phyloP scores from a whole-genome alignment of 2,888 invertebrate genomes.

The Rotaria socialis region DNA sequence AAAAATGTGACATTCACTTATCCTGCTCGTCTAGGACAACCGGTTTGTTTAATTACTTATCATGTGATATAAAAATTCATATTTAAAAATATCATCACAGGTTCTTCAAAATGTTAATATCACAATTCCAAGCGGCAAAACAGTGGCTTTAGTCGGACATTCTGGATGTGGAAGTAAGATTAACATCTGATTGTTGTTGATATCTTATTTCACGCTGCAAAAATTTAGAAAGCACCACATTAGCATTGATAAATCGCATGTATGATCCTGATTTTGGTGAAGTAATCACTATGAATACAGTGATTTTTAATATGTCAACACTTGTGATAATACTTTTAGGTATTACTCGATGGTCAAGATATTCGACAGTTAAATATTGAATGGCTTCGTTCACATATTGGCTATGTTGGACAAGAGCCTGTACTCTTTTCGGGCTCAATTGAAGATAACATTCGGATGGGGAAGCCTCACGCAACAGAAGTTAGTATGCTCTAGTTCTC shows the following conservation, averaged over 20 bases:
- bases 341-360: constrained; percentile 37
- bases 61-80: no score
- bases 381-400: background rate
- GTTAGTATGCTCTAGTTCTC: constrained; percentile 51
- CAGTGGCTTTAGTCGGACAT: constrained; percentile 54
- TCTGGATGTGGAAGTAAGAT: constrained; percentile 54
- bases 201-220: background rate
- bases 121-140: background rate
- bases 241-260: constrained; percentile 57
- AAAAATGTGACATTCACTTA: constrained; percentile 58
- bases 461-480: constrained; percentile 50
- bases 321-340: no score
- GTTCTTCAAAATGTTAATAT: constrained; percentile 56
- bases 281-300: no score
- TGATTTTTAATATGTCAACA: no score
- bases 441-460: background rate
- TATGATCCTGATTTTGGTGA: constrained; percentile 51
- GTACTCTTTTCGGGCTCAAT: background rate
- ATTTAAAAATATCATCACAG: background rate
- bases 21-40: constrained; percentile 58
- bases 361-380: background rate
- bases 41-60: constrained; percentile 50
- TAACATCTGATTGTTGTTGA: no score
- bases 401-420: constrained; percentile 13
- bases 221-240: constrained; percentile 53